Evolutionary conservation across 2,888 invertebrate genomes (phyloP).

Genomic region (Morpho deidamia): DNA sequence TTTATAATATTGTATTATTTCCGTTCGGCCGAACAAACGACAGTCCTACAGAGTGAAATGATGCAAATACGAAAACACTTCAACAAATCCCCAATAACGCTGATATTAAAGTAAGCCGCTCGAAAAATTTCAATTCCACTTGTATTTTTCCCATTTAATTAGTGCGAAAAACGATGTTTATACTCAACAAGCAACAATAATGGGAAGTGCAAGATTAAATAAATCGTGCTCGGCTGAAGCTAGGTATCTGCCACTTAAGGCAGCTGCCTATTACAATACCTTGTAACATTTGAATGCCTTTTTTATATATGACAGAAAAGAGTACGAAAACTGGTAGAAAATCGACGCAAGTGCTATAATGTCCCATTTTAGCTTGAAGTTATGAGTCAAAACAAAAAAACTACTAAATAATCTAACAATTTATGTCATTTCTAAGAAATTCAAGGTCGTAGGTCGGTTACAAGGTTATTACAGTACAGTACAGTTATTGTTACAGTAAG

Average conservation of each 20-base stretch:
- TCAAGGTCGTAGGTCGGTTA: no score
- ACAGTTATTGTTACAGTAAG: no score
- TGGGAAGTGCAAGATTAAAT: slow-evolving; percentile 48
- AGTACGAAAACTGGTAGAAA: no score
- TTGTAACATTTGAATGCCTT: slow-evolving; percentile 23
- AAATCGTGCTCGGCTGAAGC: slow-evolving; percentile 48
- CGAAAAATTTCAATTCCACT: slow-evolving; percentile 21
- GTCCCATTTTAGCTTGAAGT: no score
- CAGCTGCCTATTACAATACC: slow-evolving; percentile 40
- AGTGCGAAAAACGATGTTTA: slow-evolving; percentile 37
- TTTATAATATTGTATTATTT: neutral
- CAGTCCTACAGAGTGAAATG: slow-evolving; percentile 3
- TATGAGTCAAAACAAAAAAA: no score
- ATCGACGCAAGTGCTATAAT: no score
- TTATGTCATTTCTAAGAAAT: no score
- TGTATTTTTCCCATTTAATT: slow-evolving; percentile 42
- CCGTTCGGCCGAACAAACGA: neutral
- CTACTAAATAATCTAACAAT: no score
- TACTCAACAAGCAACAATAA: slow-evolving; percentile 53
- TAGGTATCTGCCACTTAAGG: slow-evolving; percentile 54
- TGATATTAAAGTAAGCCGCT: neutral
- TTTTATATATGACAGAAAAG: no score
- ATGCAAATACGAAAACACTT: slow-evolving; percentile 10
- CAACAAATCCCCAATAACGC: slow-evolving; percentile 3
- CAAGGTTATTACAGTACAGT: no score